phyloP scores from a whole-genome alignment of 2,113 vertebrate species.

The Probosciger aterrimus region DNA sequence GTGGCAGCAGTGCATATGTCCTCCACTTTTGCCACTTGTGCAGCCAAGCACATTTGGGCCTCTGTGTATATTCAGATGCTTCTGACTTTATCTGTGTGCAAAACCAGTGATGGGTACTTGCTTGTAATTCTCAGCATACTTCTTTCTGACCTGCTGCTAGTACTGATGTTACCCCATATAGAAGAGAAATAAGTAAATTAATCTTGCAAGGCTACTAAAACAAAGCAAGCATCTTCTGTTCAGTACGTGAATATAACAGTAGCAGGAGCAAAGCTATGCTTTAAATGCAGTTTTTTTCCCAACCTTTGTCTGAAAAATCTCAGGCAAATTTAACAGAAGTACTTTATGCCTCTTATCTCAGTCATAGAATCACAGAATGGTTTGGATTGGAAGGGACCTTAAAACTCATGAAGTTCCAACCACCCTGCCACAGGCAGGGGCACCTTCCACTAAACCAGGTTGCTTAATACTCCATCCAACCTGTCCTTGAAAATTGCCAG shows the following conservation, averaged over 20 bases:
- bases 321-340: not conserved
- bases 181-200: not conserved
- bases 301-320: not conserved
- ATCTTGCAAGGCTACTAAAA: not conserved
- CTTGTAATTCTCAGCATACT: not conserved
- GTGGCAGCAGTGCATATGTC: rapidly evolving
- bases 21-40: rapidly evolving
- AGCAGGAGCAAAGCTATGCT: not conserved
- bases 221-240: not conserved
- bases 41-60: not conserved
- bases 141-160: not conserved
- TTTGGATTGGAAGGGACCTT: not conserved
- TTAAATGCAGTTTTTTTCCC: not conserved
- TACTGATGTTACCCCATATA: not conserved
- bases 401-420: not conserved
- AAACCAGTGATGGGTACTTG: not conserved
- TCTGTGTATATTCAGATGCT: not conserved
- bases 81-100: not conserved
- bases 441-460: not conserved
- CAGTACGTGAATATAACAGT: not conserved
- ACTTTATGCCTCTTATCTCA: not conserved
- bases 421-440: not conserved
- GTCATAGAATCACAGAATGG: not conserved
- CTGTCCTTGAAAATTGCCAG: not conserved
- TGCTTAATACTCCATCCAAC: not conserved